phyloP scores from a whole-genome alignment of 2,888 invertebrate species.

The Laspeyria flexula region DNA sequence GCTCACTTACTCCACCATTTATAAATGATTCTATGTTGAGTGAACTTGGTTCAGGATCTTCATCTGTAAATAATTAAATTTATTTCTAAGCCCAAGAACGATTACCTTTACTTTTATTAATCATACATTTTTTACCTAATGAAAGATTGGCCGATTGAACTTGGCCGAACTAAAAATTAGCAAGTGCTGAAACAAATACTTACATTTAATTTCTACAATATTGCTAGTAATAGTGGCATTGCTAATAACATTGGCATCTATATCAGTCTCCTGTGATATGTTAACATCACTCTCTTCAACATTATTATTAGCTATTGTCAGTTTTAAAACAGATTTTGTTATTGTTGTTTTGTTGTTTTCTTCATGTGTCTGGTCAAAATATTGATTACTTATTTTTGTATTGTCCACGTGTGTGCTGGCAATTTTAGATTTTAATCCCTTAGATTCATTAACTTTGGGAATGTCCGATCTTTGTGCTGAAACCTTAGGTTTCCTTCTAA shows the following conservation, averaged over 20 bases:
- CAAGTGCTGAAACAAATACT: conserved; percentile 3
- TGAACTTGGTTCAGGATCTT: conserved; percentile 42
- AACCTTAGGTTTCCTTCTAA: conserved; percentile 65
- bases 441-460: conserved; percentile 46
- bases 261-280: conserved; percentile 30
- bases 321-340: conserved; percentile 20
- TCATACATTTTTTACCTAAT: too few relatives aligned
- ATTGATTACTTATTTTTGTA: conserved; percentile 8
- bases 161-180: too few relatives aligned
- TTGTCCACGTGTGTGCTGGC: conserved; percentile 11
- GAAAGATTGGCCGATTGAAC: too few relatives aligned
- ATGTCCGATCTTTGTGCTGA: conserved; percentile 34
- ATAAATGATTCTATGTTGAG: conserved; percentile 71
- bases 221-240: conserved; percentile 8
- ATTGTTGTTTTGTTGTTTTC: conserved; percentile 7
- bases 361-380: conserved; percentile 6
- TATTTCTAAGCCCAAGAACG: too few relatives aligned
- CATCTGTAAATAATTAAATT: conserved; percentile 47
- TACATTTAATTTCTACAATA: conserved; percentile 17
- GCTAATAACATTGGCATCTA: conserved; percentile 29
- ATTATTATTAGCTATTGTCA: conserved; percentile 24
- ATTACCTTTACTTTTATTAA: too few relatives aligned
- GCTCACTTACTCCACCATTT: conserved; percentile 46
- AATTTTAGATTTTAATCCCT: conserved; percentile 28
- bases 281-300: conserved; percentile 13